These are phyloP conservation scores for Cryptophagus acutangulus DNA, from an alignment of 2,888 invertebrate species.

Conservation along the genomic window DNA sequence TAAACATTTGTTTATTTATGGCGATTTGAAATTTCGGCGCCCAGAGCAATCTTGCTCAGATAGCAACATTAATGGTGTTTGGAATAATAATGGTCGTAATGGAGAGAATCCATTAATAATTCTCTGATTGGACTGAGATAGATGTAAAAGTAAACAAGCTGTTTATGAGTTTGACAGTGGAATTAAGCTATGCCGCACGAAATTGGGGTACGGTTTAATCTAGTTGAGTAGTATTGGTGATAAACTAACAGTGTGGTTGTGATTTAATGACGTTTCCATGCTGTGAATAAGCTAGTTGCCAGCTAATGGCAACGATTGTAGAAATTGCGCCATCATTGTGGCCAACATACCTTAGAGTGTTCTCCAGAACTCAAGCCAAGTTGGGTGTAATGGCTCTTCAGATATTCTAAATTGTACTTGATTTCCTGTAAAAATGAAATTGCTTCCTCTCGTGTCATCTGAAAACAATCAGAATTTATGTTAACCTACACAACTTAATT, in stretches of 20 bases:
- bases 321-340: slow-evolving; percentile 7
- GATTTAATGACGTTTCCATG: slow-evolving; percentile 22
- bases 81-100: no score
- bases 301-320: slow-evolving; percentile 5
- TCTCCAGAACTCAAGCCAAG: slow-evolving; percentile 43
- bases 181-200: no score
- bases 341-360: slow-evolving; percentile 30
- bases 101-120: no score
- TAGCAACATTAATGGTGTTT: no score
- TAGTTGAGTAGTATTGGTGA: slow-evolving; percentile 3
- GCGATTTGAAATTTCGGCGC: no score
- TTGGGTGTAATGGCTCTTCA: slow-evolving; percentile 61
- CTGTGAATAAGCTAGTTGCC: slow-evolving; percentile 18
- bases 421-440: slow-evolving; percentile 71
- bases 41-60: no score
- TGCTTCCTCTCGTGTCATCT: slow-evolving; percentile 74
- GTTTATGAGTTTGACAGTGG: slow-evolving; percentile 2
- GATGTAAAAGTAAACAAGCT: slow-evolving; percentile 1
- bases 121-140: not conserved
- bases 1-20: no score
- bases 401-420: slow-evolving; percentile 66
- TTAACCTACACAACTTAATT: no score
- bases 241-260: slow-evolving; percentile 6
- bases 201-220: not conserved
- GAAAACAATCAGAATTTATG: slow-evolving; percentile 17